These are phyloP conservation scores for Antheraea yamamai DNA, from an alignment of 2,888 invertebrate species.

Conservation along the genomic window DNA sequence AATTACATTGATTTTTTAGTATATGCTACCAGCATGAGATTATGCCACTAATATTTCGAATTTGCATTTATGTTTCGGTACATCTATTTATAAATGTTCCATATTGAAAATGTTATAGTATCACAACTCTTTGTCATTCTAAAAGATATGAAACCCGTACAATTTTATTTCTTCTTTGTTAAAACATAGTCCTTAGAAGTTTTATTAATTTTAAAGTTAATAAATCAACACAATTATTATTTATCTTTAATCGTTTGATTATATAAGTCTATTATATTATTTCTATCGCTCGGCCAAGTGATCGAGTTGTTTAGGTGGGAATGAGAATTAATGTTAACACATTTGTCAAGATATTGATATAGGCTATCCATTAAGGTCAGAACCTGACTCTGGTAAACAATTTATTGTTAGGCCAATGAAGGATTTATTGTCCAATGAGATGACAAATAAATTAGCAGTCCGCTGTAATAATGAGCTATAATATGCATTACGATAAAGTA, in stretches of 20 bases:
- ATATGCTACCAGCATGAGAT: background rate
- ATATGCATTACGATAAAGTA: background rate
- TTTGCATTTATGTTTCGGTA: too few relatives aligned
- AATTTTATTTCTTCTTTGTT: background rate
- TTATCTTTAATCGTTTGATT: background rate
- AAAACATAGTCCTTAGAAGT: background rate
- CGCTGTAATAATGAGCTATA: too few relatives aligned
- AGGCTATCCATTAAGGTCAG: too few relatives aligned
- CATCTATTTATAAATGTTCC: too few relatives aligned
- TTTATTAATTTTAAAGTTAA: background rate
- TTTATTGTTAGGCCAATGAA: background rate
- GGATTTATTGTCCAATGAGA: background rate
- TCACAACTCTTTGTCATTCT: background rate
- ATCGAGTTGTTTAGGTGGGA: too few relatives aligned
- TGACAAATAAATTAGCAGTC: background rate
- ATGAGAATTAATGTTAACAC: too few relatives aligned
- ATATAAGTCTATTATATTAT: too few relatives aligned
- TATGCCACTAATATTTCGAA: too few relatives aligned
- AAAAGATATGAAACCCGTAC: background rate
- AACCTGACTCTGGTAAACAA: too few relatives aligned
- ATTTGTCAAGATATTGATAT: too few relatives aligned
- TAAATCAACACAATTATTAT: background rate
- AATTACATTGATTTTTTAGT: background rate
- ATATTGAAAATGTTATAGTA: too few relatives aligned
- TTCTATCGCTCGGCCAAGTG: too few relatives aligned